Evolutionary conservation across 2,113 vertebrate genomes (phyloP), one percentile per base, ranked within the genome.

Genomic region (Corythoichthys haematopterus): DNA sequence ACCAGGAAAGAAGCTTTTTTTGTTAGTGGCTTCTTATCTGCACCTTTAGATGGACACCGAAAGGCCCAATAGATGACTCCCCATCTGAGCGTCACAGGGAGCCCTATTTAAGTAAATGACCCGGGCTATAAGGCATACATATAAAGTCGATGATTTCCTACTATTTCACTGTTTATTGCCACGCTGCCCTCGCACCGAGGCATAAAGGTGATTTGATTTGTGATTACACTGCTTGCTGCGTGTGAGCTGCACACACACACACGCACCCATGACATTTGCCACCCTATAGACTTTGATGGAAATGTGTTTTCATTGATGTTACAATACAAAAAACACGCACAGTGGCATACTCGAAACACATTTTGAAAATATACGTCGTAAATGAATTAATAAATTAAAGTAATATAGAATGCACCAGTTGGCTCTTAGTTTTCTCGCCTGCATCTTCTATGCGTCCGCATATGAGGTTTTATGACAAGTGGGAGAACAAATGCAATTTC

Each of bases 1-100:
- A 84, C 74, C 83, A 78, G 69, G 72, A 71, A 58, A 82, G 75
- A 36, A 56, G 71, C 85, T 85, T 87, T 87, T 79, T 87, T 87
- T 87, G 85, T 88, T 86, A 80, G 69, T 83, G 65, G 82, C 78
- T 82, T 85, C 77, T 69, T 77, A 81, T 85, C 83, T 79, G 75
- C 72, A 72, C 83, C 80, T 77, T 65, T 77, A 69, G 72, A 81
- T 85, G 85, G 72, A 87, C 83, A 82, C 80, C 57, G 83, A 82
- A 76, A 81, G 77, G 77, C 80, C 82, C 51, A 65, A 69, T 69
- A 82, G 77, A 80, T 71, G 77, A 72, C 68, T 73, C 69, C 69
- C 64, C 72, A 74, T 82, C 69, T 74, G 80, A 40, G 74, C 78
- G 71, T 77, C 71, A 75, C 80, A 68, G 65, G 78, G 84, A 83